Evolutionary conservation across 2,797 vertebrate genomes (phyloP).

Genomic region (Lepus townsendii): DNA sequence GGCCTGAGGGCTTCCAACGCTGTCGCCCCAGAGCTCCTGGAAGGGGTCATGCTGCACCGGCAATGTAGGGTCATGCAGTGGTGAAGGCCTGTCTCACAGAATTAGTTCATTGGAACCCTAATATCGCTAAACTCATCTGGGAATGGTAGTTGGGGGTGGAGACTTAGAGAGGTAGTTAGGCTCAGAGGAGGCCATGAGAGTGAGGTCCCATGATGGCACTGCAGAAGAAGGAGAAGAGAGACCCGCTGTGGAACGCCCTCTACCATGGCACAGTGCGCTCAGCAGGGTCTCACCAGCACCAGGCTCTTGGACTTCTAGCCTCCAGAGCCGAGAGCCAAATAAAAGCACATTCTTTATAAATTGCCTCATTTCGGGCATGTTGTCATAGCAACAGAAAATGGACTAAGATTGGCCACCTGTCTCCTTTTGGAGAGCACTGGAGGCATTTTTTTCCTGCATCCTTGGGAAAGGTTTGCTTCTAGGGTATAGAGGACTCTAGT

Average conservation of each 20-base stretch:
- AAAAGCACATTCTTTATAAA: not conserved
- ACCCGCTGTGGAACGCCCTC: not conserved
- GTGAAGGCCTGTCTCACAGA: not conserved
- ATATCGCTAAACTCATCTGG: not conserved
- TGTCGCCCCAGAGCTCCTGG: not conserved
- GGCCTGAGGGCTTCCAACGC: not conserved
- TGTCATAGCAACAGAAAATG: not conserved
- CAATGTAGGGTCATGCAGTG: rapidly evolving
- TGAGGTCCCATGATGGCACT: not conserved
- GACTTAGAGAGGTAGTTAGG: not conserved
- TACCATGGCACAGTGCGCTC: no score
- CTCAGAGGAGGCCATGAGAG: not conserved
- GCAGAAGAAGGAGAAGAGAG: not conserved
- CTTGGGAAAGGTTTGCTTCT: not conserved
- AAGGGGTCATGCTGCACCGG: not conserved
- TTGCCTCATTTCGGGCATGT: not conserved
- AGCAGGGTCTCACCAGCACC: not conserved
- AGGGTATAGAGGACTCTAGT: not conserved
- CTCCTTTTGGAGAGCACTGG: not conserved
- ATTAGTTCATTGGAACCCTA: not conserved
- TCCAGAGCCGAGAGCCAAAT: not conserved
- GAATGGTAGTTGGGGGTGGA: not conserved
- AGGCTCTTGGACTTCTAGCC: not conserved
- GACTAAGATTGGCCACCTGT: not conserved
- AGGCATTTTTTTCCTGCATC: not conserved